Evolutionary conservation across 2,113 vertebrate species (phyloP).

Genomic region (Anolis sagrei): DNA sequence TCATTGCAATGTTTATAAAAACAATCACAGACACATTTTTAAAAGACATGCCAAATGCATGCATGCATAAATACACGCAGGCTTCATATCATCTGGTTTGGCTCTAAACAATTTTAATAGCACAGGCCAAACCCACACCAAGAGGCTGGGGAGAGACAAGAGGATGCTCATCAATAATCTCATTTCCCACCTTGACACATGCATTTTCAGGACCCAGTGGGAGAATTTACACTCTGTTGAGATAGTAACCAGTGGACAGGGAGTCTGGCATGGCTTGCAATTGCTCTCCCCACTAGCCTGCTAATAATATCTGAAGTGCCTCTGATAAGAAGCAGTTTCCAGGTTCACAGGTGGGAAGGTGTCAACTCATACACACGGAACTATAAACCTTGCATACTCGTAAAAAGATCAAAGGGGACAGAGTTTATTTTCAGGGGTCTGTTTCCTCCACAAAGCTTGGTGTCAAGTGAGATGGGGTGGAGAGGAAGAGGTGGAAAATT

Average conservation of each 20-base stretch:
- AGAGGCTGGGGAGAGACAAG: neutral
- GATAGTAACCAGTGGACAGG: neutral
- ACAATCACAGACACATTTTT: no score
- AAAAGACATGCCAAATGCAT: no score
- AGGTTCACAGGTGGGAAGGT: slow-evolving; percentile 76
- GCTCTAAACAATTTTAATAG: slow-evolving; percentile 63
- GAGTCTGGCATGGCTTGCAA: slow-evolving; percentile 33
- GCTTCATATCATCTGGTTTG: neutral
- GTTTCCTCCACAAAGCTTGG: slow-evolving; percentile 69
- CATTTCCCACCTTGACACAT: no score
- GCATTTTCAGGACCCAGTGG: neutral
- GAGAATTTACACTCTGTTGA: neutral
- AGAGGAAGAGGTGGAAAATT: slow-evolving; percentile 19
- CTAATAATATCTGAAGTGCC: slow-evolving; percentile 79
- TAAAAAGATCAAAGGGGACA: slow-evolving; percentile 81
- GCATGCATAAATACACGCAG: neutral
- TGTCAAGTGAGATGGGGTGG: slow-evolving; percentile 64
- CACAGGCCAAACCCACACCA: slow-evolving; percentile 52
- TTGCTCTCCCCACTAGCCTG: slow-evolving; percentile 59
- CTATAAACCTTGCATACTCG: slow-evolving; percentile 78
- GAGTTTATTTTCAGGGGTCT: slow-evolving; percentile 74
- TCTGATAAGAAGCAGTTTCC: slow-evolving; percentile 80
- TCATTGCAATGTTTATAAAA: no score
- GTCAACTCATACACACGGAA: slow-evolving; percentile 71
- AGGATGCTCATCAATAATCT: neutral